Evolutionary conservation across 35 echinoderm and acorn worm genomes (phyloP), one percentile per base, ranked within the genome.

Genomic region (Ophiothrix spiculata): DNA sequence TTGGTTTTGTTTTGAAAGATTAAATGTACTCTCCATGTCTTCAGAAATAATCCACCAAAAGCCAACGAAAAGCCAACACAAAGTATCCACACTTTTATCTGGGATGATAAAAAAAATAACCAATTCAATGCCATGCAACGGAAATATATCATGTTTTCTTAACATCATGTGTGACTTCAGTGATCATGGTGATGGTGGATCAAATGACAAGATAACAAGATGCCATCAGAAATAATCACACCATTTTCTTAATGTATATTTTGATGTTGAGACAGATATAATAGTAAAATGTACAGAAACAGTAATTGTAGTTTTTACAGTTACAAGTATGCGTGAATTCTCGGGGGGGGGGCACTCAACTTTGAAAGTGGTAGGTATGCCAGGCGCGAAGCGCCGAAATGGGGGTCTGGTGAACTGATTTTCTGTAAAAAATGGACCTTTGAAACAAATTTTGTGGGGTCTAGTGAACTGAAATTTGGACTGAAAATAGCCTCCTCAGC

Each of bases 11-110:
- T 84, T 8, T 56, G 64, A 60, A 90, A 90, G 40, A 90, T 90
- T 4, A 90, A 29, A 54, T 90, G 81, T 0, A 90, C 88, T 38
- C 88, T 29, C 80, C 88, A 83, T 15, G 88, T 90, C 41, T 90
- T 83, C 0, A 54, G 54, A 75, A 90, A 90, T 3, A 83, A 49
- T 38, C 88, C 80, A 76, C 88, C 88, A 78, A 90, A 90, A 14
- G 88, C 88, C 80, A 90, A 36, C 19, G 88, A 56, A 38, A 84
- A 90, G 1, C 80, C 80, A 32, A 90, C 33, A 37, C 60, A 75
- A 0, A 84, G 37, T 36, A 81, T 78, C 88, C 88, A 90, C 10
- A 37, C 39, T 13, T 81, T 35, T 17, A 56, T 39, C 88, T 90
- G 56, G 6, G 38, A 56, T 31, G 39, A 38, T 40, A 33, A 29